Evolutionary conservation across 2,888 invertebrate species (phyloP), one percentile per base, ranked within the genome.

Genomic region (Eupithecia inturbata): DNA sequence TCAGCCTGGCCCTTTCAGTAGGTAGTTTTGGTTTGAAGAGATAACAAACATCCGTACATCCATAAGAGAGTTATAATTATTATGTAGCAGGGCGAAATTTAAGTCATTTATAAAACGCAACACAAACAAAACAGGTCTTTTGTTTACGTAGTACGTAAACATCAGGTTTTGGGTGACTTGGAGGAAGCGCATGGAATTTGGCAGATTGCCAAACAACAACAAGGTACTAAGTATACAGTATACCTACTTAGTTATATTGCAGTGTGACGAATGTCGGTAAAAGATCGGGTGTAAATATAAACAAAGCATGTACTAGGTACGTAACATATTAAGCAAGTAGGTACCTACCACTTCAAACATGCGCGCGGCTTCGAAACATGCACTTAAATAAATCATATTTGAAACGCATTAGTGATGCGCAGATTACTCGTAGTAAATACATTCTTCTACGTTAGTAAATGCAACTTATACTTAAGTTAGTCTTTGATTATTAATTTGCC

Each of bases 171-270:
- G 36, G 39, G 63, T 72, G 69, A 57, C 69, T 63, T 33, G 69
- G 71, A 75, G 71, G 67, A 72, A 72, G 63, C 31, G 22, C 14
- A 41, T 64, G 70, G 67, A 70, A 72, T 70, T 75, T 45, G 72
- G 67, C 62, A 36, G 36, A 64, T 12, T 72, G 64, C 64, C 72
- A 75, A 70, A 75, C 72, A 75, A 57, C 57, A 62, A 67, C 49
- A 53, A 16, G 12, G 28, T 28, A 60, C 14, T 16, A 41, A 41
- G 41, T 60, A 28, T 19, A 62, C 62, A 41, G 41, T 60, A 28
- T 19, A 62, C 62, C 16, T 16, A 62, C 26, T 62, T 28, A 53
- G 19, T n/a, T 49, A 49, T 49, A 49, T n/a, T 22, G 22, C 4
- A 22, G 53, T 53, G 10, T n/a, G 49, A 49, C 49, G 53, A 22